Conservation (phyloP, 2,113 vertebrate species). For the Trachemys scripta region DNA sequence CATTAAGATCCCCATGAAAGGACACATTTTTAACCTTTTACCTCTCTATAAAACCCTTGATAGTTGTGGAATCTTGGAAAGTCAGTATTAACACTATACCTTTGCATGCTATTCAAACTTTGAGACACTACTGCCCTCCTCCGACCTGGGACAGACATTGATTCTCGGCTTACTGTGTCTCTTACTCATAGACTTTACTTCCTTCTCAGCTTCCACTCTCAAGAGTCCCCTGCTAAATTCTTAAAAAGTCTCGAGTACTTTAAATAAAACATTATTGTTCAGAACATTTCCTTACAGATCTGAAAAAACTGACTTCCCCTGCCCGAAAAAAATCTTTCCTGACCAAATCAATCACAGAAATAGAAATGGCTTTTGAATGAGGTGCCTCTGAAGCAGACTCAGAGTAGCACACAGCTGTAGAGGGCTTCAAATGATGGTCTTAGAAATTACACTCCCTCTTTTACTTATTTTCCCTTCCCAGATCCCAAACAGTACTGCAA, state of each 20-base stretch:
- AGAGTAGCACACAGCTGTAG: neutral
- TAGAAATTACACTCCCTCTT: neutral
- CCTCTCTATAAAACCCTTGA: neutral
- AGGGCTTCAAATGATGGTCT: neutral
- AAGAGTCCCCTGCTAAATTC: neutral
- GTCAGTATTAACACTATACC: neutral
- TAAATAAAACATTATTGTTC: neutral
- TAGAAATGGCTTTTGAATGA: slow-evolving; percentile 9
- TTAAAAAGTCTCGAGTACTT: neutral
- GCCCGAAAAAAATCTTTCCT: neutral
- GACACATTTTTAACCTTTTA: neutral
- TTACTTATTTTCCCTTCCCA: neutral
- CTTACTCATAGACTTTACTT: neutral
- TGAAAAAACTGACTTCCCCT: neutral
- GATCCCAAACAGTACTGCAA: neutral
- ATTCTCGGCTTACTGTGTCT: neutral
- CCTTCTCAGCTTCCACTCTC: neutral
- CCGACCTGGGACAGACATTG: neutral
- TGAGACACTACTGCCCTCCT: neutral
- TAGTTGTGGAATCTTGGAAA: accelerated
- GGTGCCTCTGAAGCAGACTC: neutral
- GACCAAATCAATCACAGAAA: neutral
- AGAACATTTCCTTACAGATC: neutral
- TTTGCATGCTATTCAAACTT: neutral
- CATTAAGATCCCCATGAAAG: neutral